Percentiles rank a stretch among this genome's conserved stretches.
phyloP scores from a whole-genome alignment of 2,888 invertebrate species.

The Drosophila kambysellisi region DNA sequence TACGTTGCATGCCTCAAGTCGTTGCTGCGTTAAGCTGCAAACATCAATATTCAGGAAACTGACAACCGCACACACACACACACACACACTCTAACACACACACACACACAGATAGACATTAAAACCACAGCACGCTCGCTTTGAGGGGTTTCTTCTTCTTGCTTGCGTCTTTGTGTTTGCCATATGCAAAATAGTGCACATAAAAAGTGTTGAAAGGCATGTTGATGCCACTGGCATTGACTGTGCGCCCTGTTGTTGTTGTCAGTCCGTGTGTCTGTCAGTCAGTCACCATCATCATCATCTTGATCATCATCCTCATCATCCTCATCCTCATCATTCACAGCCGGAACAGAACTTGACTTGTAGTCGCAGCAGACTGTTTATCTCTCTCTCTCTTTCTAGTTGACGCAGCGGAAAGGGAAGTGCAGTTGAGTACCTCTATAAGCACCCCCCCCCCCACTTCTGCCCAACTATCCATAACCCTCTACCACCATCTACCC shows the following conservation, averaged over 20 bases:
- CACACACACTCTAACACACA: constrained; percentile 37
- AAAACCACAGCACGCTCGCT: constrained; percentile 20
- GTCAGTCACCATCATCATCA: constrained; percentile 46
- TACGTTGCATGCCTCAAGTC: constrained; percentile 31
- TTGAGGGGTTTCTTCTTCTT: constrained; percentile 5
- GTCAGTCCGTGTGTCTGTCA: constrained; percentile 27
- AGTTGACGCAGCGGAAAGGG: constrained; percentile 75
- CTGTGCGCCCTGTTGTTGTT: constrained; percentile 39
- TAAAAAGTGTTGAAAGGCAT: constrained; percentile 73
- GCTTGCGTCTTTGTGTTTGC: constrained; percentile 21
- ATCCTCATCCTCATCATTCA: constrained; percentile 13
- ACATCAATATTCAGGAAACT: constrained; percentile 59
- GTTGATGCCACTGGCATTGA: constrained; percentile 56
- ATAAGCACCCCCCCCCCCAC: not conserved
- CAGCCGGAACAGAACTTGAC: constrained; percentile 83
- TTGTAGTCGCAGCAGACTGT: constrained; percentile 48
- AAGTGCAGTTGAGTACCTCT: constrained; percentile 56
- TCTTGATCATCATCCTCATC: constrained; percentile 7
- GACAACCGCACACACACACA: constrained; percentile 41
- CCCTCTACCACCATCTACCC: too few species aligned
- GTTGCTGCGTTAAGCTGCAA: constrained; percentile 48
- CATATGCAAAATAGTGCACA: constrained; percentile 78
- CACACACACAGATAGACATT: constrained; percentile 38
- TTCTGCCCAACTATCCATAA: not conserved
- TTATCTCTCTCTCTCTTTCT: not conserved